A percentile compares a stretch with the other conserved stretches of the same genome.
Evolutionary conservation across 2,888 invertebrate genomes (phyloP).

Genomic region (Perdita meconis): DNA sequence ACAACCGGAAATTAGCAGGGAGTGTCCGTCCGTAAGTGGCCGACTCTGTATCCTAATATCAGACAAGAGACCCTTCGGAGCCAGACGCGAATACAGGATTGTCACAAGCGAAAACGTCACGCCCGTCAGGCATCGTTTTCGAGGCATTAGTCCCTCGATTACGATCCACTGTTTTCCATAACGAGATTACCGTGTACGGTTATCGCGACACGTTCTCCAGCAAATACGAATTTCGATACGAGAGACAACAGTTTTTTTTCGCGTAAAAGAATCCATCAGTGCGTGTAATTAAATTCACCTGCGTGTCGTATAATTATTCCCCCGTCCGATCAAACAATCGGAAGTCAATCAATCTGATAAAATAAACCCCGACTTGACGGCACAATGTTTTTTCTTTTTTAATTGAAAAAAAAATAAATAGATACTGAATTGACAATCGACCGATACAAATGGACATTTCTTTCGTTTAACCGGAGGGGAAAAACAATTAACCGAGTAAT

Average conservation of each 20-base stretch:
- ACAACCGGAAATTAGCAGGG: constrained; percentile 80
- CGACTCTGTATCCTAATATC: constrained; percentile 62
- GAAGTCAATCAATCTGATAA: constrained; percentile 42
- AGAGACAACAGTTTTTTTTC: constrained; percentile 46
- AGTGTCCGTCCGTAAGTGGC: constrained; percentile 78
- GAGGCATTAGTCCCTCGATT: constrained; percentile 3
- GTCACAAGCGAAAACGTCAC: constrained; percentile 10
- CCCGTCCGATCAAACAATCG: constrained; percentile 35
- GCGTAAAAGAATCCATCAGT: constrained; percentile 9
- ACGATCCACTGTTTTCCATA: constrained; percentile 20
- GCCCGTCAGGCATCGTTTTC: constrained; percentile 8
- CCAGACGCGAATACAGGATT: background rate
- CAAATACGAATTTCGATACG: constrained; percentile 42
- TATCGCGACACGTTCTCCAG: constrained; percentile 21
- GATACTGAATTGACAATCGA: too few relatives aligned
- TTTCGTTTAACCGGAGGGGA: too few relatives aligned
- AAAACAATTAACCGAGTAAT: too few relatives aligned
- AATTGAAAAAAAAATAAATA: too few relatives aligned
- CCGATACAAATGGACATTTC: too few relatives aligned
- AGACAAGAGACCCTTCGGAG: background rate
- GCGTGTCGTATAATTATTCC: constrained; percentile 51
- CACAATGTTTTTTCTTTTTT: background rate
- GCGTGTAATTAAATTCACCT: constrained; percentile 60
- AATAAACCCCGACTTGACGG: background rate
- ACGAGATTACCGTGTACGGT: constrained; percentile 38